A percentile compares a stretch with the other conserved stretches of the same genome.
Conservation (phyloP, 2,113 vertebrate genomes). For the Corvus cornix region DNA sequence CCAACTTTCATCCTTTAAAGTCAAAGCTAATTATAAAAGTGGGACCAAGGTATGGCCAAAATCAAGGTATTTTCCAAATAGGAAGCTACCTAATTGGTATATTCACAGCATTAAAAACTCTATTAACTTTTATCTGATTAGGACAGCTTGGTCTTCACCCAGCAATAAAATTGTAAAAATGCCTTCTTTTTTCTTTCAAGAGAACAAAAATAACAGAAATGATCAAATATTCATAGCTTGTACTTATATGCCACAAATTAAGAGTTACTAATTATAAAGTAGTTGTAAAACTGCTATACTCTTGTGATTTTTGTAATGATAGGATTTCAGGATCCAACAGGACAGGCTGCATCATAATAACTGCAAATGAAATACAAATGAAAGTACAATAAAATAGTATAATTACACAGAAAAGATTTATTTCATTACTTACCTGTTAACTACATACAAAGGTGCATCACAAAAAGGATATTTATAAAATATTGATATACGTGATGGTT, state of each 20-base stretch:
- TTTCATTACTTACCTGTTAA: neutral
- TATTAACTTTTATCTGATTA: neutral
- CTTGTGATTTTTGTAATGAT: neutral
- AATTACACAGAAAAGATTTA: neutral
- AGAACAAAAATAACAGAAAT: neutral
- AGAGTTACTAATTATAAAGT: slow-evolving; percentile 3
- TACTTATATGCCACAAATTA: neutral
- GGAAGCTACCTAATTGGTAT: neutral
- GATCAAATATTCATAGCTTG: neutral
- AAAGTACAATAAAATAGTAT: neutral
- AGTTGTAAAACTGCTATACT: neutral
- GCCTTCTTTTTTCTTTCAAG: neutral
- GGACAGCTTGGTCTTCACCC: neutral
- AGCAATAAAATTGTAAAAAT: neutral
- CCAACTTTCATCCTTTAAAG: neutral
- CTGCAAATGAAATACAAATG: neutral
- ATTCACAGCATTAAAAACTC: neutral
- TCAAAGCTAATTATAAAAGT: neutral
- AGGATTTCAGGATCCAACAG: slow-evolving; percentile 28
- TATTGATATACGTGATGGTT: neutral
- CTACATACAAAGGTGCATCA: neutral
- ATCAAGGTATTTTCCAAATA: neutral
- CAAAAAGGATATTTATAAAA: neutral
- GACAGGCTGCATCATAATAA: neutral
- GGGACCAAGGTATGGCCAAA: neutral